Percentiles rank a stretch among this genome's conserved stretches.
Conservation (phyloP, 2,797 vertebrate species). For the Falco biarmicus region DNA sequence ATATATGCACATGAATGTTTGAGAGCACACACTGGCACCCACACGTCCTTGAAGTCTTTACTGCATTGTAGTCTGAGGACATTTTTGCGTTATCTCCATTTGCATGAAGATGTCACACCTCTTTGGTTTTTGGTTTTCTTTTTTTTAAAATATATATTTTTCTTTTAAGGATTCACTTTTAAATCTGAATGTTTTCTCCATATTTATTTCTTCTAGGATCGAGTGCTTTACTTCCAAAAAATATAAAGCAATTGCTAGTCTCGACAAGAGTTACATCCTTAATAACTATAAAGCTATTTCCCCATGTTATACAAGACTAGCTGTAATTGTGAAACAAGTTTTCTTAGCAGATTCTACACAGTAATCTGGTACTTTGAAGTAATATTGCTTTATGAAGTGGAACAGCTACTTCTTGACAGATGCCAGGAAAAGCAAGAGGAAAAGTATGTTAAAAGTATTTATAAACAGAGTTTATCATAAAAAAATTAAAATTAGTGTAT, state of each 20-base stretch:
- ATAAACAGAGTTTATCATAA: background rate
- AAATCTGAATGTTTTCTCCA: background rate
- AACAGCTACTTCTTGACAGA: background rate
- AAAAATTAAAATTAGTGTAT: background rate
- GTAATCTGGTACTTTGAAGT: background rate
- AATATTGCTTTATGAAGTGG: background rate
- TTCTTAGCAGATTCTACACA: background rate
- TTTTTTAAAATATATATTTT: background rate
- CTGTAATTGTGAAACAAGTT: background rate
- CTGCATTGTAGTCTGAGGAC: background rate
- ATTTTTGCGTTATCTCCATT: background rate
- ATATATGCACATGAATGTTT: background rate
- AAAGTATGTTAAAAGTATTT: background rate
- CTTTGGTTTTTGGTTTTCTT: too few relatives aligned
- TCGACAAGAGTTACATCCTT: background rate
- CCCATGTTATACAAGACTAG: background rate
- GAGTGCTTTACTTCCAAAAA: background rate
- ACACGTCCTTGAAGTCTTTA: background rate
- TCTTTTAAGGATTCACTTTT: background rate
- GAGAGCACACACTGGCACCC: fast-evolving
- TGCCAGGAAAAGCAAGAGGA: background rate
- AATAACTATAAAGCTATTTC: background rate
- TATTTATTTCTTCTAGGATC: background rate
- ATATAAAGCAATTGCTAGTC: background rate
- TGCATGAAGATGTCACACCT: background rate